Conservation (phyloP, 2,888 invertebrate species). For the Quadriops clusia region DNA sequence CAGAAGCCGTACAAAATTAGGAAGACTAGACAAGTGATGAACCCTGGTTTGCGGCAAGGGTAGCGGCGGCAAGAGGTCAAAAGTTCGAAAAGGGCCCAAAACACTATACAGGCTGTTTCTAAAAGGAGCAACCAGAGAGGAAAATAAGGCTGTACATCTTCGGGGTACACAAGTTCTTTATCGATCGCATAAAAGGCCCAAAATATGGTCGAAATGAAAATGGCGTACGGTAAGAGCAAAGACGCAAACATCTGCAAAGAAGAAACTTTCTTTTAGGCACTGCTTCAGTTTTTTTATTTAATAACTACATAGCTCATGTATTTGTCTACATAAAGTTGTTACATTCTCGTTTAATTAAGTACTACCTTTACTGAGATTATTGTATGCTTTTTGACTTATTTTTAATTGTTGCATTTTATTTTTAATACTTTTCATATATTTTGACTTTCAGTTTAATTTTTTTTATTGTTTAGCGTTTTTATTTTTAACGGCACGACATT, state of each 20-base stretch:
- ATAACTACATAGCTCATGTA: no score
- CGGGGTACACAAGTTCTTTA: slow-evolving; percentile 82
- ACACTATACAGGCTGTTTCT: slow-evolving; percentile 79
- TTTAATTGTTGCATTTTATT: no score
- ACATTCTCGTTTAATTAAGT: no score
- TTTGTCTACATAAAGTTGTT: no score
- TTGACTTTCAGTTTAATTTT: no score
- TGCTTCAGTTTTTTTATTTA: no score
- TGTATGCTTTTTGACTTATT: no score
- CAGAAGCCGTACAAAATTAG: slow-evolving; percentile 64
- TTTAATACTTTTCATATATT: no score
- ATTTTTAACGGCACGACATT: no score
- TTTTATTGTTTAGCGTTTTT: no score
- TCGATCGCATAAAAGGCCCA: slow-evolving; percentile 85
- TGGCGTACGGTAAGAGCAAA: slow-evolving; percentile 65
- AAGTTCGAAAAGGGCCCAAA: slow-evolving; percentile 68
- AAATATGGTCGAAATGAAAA: slow-evolving; percentile 81
- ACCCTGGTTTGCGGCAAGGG: slow-evolving; percentile 54
- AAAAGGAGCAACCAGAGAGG: slow-evolving; percentile 89
- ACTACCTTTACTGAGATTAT: no score
- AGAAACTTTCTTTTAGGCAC: no score
- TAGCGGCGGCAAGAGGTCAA: slow-evolving; percentile 63
- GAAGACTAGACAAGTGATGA: slow-evolving; percentile 50
- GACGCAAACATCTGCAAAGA: slow-evolving; percentile 36
- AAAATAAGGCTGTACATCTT: slow-evolving; percentile 69